Evolutionary conservation across 1,140 invertebrate genomes (phyloP), one percentile per base, ranked within the genome.

Genomic region (Listronotus bonariensis): DNA sequence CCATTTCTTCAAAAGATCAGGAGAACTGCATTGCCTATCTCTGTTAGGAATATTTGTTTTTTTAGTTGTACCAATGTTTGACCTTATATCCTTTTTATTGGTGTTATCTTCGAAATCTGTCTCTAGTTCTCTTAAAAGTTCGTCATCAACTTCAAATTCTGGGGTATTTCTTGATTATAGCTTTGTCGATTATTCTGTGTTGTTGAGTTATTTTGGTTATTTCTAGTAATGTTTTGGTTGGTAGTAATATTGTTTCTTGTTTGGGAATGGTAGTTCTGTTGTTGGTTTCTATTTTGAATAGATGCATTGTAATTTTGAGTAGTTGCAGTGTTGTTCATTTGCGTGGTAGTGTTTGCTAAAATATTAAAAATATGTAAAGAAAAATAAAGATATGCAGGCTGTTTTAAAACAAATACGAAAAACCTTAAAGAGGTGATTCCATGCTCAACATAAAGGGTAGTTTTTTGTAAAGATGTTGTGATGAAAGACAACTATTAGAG

Each of bases 1-100:
- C 70, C n/a, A 26, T 46, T 65, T 67, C 57, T 2, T 72, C 64
- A 57, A 74, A 10, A 72, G 49, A 65, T 72, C 71, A 42, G 68
- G 71, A 32, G 65, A 68, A 66, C 41, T 41, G 56, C 52, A 62
- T 11, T 14, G 7, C 14, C 32, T 40, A 20, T 51, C 17, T 9
- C 20, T 53, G n/a, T 45, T 17, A 11, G 8, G 34, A 32, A 10
- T 26, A 14, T 17, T 59, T 57, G 10, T 60, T 36, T 65, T 62
- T n/a, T 43, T 20, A n/a, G 5, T 20, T 1, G 17, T 20, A 8
- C 3, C 6, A 8, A 2, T 43, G 2, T 14, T 18, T 11, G 17
- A 7, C 14, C 41, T 43, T 3, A 15, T 8, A 43, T n/a, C 14
- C 8, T 43, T 43, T 8, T 26, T 26, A 18, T n/a, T 34, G 31